phyloP scores from a whole-genome alignment of 2,888 invertebrate genomes.

The Zaprionus obscuricornis region DNA sequence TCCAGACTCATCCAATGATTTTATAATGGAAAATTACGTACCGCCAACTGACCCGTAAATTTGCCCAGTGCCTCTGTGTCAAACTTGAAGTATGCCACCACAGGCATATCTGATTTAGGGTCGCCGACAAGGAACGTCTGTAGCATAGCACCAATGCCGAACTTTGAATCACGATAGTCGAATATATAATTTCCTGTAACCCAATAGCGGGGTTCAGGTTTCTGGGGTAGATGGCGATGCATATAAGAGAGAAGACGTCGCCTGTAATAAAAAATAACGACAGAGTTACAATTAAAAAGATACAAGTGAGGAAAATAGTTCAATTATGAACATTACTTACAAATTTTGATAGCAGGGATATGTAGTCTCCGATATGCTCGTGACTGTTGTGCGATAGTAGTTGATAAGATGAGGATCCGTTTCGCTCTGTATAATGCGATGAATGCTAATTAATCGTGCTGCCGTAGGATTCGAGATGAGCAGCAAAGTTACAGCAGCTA shows the following conservation, averaged over 20 bases:
- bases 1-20: too few species aligned
- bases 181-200: slow-evolving; percentile 89
- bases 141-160: slow-evolving; percentile 86
- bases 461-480: slow-evolving; percentile 87
- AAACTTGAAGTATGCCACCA: slow-evolving; percentile 85
- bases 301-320: neutral
- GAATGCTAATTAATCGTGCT: slow-evolving; percentile 87
- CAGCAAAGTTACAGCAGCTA: slow-evolving; percentile 87
- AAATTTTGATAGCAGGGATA: slow-evolving; percentile 88
- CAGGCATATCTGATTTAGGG: slow-evolving; percentile 87
- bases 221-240: slow-evolving; percentile 86
- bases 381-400: slow-evolving; percentile 89
- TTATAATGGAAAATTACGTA: slow-evolving; percentile 41
- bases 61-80: slow-evolving; percentile 86
- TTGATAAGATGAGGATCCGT: slow-evolving; percentile 87
- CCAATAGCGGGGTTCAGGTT: slow-evolving; percentile 86
- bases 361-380: slow-evolving; percentile 87
- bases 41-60: slow-evolving; percentile 86
- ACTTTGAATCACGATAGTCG: slow-evolving; percentile 87
- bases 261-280: slow-evolving; percentile 80
- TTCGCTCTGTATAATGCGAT: slow-evolving; percentile 87
- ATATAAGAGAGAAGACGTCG: slow-evolving; percentile 87
- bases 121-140: slow-evolving; percentile 88
- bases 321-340: slow-evolving; percentile 84
- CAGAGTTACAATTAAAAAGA: neutral